phyloP scores from a whole-genome alignment of 2,113 vertebrate species.

The Paedocypris sp. region DNA sequence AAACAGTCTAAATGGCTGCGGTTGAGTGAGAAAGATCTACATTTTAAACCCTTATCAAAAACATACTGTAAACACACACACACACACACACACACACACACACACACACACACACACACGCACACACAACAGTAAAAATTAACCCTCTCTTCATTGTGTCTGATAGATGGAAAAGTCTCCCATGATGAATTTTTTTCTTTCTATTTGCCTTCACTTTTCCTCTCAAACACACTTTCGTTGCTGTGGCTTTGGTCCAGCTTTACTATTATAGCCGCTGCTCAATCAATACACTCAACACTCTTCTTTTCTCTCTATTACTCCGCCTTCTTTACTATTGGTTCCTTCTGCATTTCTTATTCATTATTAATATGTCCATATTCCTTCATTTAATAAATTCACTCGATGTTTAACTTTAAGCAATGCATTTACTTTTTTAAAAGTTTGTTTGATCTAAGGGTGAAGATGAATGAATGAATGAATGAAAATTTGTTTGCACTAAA shows the following conservation, averaged over 20 bases:
- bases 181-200: slow-evolving; percentile 2
- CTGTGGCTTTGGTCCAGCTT: slow-evolving; percentile 24
- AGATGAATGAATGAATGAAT: too few relatives aligned
- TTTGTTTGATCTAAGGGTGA: too few relatives aligned
- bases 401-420: too few relatives aligned
- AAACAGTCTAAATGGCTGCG: too few relatives aligned
- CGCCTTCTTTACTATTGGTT: not conserved
- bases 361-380: not conserved
- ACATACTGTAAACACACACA: too few relatives aligned
- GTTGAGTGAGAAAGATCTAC: too few relatives aligned
- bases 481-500: too few relatives aligned
- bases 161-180: too few relatives aligned
- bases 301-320: slow-evolving; percentile 26
- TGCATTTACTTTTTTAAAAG: too few relatives aligned
- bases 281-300: slow-evolving; percentile 53
- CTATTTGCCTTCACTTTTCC: not conserved
- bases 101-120: not conserved
- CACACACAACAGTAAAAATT: slow-evolving; percentile 5
- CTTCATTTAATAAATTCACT: too few relatives aligned
- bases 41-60: too few relatives aligned
- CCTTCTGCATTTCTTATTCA: not conserved
- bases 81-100: not conserved
- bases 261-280: slow-evolving; percentile 40
- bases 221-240: not conserved
- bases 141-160: slow-evolving; percentile 9